These are phyloP conservation scores for Aporophyla nigra DNA, from an alignment of 2,888 invertebrate genomes.

Conservation along the genomic window DNA sequence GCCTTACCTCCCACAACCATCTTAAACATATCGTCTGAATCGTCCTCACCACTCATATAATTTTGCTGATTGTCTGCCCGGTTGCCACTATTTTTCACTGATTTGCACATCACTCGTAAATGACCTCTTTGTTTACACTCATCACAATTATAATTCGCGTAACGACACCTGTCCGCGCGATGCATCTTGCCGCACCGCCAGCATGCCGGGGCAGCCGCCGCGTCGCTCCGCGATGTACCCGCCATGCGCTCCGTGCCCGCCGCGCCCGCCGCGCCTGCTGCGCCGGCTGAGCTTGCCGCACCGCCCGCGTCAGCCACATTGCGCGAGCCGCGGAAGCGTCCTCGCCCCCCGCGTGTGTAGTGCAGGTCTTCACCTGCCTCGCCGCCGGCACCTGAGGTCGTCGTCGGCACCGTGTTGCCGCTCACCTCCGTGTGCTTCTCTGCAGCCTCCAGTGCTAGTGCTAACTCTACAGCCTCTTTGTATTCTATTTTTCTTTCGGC, in stretches of 20 bases:
- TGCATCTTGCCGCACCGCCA: background rate
- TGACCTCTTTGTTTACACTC: too few species aligned
- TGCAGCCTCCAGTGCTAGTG: background rate
- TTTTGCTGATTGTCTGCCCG: too few species aligned
- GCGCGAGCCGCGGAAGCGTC: background rate
- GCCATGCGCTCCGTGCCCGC: background rate
- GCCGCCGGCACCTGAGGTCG: background rate
- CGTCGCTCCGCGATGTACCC: background rate
- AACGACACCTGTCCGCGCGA: background rate
- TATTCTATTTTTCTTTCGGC: background rate
- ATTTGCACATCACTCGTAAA: background rate
- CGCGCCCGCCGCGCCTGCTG: background rate
- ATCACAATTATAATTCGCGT: background rate
- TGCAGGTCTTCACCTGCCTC: too few species aligned
- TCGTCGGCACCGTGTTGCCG: background rate
- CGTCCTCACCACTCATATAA: too few species aligned
- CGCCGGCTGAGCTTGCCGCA: background rate
- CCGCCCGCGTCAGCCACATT: background rate
- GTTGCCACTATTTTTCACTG: background rate
- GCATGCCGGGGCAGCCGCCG: background rate
- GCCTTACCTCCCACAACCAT: too few species aligned
- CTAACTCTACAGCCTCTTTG: background rate
- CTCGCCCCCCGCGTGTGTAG: background rate
- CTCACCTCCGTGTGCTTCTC: conserved; percentile 5
- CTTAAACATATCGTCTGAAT: too few species aligned